Conservation (phyloP, 2,797 vertebrate genomes). For the Peromyscus eremicus region DNA sequence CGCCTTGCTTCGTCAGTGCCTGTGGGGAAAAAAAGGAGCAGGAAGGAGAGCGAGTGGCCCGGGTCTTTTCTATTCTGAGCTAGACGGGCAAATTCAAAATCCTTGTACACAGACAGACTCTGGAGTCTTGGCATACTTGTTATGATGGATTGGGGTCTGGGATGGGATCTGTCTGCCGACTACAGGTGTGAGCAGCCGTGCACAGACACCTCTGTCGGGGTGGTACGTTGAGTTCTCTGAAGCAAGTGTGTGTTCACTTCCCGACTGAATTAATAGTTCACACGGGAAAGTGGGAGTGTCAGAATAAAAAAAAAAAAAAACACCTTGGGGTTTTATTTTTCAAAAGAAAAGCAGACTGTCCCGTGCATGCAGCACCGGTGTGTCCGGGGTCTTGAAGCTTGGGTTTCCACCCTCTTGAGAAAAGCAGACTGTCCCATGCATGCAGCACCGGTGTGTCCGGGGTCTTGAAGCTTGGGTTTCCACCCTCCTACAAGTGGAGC, state of each 20-base stretch:
- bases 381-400: background rate
- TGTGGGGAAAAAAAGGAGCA: slow-evolving; percentile 7
- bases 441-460: too few species aligned
- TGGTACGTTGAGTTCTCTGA: background rate
- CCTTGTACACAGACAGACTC: background rate
- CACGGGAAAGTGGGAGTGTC: background rate
- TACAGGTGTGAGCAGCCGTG: background rate
- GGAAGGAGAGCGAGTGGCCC: background rate
- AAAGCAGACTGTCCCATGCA: background rate
- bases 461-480: background rate
- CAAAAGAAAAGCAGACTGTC: background rate
- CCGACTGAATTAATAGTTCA: background rate
- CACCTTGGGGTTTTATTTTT: background rate
- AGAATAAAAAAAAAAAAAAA: background rate
- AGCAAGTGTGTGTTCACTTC: background rate
- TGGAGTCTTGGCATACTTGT: background rate
- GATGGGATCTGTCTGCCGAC: background rate
- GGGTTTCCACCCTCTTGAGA: background rate
- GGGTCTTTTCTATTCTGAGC: slow-evolving; percentile 55
- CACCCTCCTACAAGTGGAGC: background rate
- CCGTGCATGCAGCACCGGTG: background rate
- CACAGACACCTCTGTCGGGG: background rate
- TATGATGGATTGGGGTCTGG: background rate
- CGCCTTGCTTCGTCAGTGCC: slow-evolving; percentile 47
- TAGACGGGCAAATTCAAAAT: slow-evolving; percentile 28